Conservation (phyloP, 2,888 invertebrate genomes). For the Athripsodes cinereus region DNA sequence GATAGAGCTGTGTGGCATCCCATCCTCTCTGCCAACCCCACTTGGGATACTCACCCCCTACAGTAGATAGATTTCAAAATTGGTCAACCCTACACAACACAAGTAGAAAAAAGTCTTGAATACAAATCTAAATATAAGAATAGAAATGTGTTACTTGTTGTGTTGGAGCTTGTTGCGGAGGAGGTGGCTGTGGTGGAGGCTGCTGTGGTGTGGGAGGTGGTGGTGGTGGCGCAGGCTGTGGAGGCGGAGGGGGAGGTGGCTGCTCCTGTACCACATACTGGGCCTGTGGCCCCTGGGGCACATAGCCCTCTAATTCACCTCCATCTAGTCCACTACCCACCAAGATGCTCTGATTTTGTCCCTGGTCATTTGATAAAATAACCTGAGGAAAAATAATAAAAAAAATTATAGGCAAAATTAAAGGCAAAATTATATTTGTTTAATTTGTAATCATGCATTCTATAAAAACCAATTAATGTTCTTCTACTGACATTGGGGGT, state of each 20-base stretch:
- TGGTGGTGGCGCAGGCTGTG: slow-evolving; percentile 33
- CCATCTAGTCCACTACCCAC: slow-evolving; percentile 39
- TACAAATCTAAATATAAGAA: too few species aligned
- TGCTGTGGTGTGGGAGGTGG: slow-evolving; percentile 33
- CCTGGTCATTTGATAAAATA: slow-evolving; percentile 50
- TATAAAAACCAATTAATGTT: too few species aligned
- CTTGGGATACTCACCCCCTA: too few species aligned
- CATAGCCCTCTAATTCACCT: slow-evolving; percentile 37
- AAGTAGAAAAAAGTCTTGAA: too few species aligned
- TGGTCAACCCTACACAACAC: too few species aligned
- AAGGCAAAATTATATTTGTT: background rate
- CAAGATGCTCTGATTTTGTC: slow-evolving; percentile 50
- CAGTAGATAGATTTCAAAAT: too few species aligned
- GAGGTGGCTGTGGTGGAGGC: slow-evolving; percentile 33
- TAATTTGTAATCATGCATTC: too few species aligned
- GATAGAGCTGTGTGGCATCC: too few species aligned
- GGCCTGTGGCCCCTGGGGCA: slow-evolving; percentile 38
- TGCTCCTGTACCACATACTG: slow-evolving; percentile 49
- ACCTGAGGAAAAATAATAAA: slow-evolving; percentile 33
- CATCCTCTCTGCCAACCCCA: too few species aligned
- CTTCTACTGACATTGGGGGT: too few species aligned
- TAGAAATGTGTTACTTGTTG: slow-evolving; percentile 3
- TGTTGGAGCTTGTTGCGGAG: slow-evolving; percentile 4
- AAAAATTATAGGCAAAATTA: background rate
- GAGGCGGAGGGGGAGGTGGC: slow-evolving; percentile 36